Conservation (phyloP, 2,888 invertebrate species). For the Copidosoma aretas region DNA sequence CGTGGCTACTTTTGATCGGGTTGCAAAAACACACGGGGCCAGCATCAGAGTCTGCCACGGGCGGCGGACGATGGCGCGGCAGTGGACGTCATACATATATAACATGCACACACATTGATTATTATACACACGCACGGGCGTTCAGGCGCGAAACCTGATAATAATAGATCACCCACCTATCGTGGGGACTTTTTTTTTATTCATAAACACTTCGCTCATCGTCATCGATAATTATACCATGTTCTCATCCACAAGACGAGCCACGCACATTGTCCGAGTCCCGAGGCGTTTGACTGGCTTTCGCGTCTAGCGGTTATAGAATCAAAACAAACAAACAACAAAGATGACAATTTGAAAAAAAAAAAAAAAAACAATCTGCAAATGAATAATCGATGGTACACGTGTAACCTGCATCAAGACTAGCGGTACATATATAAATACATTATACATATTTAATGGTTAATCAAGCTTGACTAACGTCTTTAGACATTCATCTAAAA, state of each 20-base stretch:
- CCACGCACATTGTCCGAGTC: neutral
- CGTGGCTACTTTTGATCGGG: conserved; percentile 61
- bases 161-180: too few relatives aligned
- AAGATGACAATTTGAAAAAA: too few relatives aligned
- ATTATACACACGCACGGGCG: too few relatives aligned
- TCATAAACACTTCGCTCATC: too few relatives aligned
- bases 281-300: neutral
- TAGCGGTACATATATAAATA: conserved; percentile 48
- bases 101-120: too few relatives aligned
- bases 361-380: too few relatives aligned
- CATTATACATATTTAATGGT: conserved; percentile 56
- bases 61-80: conserved; percentile 13
- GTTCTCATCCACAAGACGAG: neutral
- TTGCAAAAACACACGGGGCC: conserved; percentile 50
- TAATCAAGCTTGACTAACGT: conserved; percentile 61
- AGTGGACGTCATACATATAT: neutral
- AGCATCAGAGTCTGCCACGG: conserved; percentile 24
- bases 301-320: neutral
- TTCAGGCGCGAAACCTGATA: too few relatives aligned
- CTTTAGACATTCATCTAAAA: conserved; percentile 42
- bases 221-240: neutral
- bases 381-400: conserved; percentile 20
- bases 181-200: neutral
- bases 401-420: conserved; percentile 61
- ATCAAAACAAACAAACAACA: too few relatives aligned